Conservation (phyloP, 1,140 invertebrate genomes). For the Euwallacea similis region DNA sequence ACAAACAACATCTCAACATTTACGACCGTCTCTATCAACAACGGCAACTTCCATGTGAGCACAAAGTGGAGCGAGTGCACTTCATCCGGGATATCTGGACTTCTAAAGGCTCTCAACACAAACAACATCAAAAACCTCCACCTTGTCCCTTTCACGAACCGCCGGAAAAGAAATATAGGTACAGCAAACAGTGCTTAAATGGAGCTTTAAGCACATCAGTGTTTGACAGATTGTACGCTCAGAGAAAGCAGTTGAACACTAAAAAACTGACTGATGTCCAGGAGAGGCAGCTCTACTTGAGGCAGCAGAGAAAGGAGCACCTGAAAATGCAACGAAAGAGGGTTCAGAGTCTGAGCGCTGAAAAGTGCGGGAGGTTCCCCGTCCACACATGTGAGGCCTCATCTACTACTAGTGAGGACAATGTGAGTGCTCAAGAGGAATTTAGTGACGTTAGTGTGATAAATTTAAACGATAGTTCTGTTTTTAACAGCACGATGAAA, state of each 20-base stretch:
- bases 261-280: slow-evolving; percentile 21
- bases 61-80: neutral
- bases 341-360: too few species aligned
- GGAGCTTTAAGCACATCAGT: neutral
- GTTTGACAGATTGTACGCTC: slow-evolving; percentile 16
- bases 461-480: too few species aligned
- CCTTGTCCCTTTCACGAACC: slow-evolving; percentile 4
- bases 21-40: slow-evolving; percentile 9
- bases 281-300: slow-evolving; percentile 11
- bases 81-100: neutral
- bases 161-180: neutral
- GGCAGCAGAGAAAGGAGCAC: neutral
- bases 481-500: too few species aligned
- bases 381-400: too few species aligned
- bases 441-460: too few species aligned
- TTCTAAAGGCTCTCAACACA: neutral
- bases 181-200: neutral
- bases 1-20: neutral
- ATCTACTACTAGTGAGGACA: too few species aligned
- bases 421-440: too few species aligned
- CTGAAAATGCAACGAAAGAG: too few species aligned
- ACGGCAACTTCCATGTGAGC: neutral
- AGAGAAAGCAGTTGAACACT: slow-evolving; percentile 19
- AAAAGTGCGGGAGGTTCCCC: too few species aligned
- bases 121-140: neutral